Conservation (phyloP, 2,888 invertebrate genomes). For the Keiferia lycopersicella region DNA sequence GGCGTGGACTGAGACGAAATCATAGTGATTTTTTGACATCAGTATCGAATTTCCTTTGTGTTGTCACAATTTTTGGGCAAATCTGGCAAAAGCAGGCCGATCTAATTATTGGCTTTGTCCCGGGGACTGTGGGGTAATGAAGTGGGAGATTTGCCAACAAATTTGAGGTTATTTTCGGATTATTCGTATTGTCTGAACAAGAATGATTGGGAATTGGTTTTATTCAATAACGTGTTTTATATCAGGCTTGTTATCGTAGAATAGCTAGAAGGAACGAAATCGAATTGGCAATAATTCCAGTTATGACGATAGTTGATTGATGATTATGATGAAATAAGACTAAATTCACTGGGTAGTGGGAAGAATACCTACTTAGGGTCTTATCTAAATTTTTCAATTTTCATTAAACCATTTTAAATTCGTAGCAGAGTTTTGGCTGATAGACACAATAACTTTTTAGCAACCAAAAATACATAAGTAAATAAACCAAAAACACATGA, state of each 20-base stretch:
- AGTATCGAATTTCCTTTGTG: slow-evolving; percentile 68
- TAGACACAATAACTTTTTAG: no score
- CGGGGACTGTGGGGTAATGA: slow-evolving; percentile 47
- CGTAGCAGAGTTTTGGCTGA: no score
- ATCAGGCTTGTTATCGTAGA: not conserved
- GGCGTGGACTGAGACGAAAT: slow-evolving; percentile 69
- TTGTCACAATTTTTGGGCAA: slow-evolving; percentile 63
- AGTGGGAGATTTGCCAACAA: slow-evolving; percentile 53
- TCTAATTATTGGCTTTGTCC: slow-evolving; percentile 76
- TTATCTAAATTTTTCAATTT: no score
- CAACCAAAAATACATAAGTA: no score
- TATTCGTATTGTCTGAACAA: slow-evolving; percentile 33
- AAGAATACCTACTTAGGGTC: no score
- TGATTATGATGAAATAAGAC: no score
- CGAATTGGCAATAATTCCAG: not conserved
- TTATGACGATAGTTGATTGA: no score
- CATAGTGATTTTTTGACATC: slow-evolving; percentile 76
- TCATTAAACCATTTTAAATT: no score
- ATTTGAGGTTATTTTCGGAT: slow-evolving; percentile 58
- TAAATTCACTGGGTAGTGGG: no score
- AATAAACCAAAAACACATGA: no score
- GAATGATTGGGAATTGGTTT: slow-evolving; percentile 23
- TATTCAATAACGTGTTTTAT: slow-evolving; percentile 36
- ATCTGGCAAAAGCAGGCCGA: slow-evolving; percentile 66
- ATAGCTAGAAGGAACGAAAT: not conserved